Percentiles rank a stretch among this genome's conserved stretches.
Conservation (phyloP, 1,140 invertebrate genomes). For the Cyclargus thomasi region DNA sequence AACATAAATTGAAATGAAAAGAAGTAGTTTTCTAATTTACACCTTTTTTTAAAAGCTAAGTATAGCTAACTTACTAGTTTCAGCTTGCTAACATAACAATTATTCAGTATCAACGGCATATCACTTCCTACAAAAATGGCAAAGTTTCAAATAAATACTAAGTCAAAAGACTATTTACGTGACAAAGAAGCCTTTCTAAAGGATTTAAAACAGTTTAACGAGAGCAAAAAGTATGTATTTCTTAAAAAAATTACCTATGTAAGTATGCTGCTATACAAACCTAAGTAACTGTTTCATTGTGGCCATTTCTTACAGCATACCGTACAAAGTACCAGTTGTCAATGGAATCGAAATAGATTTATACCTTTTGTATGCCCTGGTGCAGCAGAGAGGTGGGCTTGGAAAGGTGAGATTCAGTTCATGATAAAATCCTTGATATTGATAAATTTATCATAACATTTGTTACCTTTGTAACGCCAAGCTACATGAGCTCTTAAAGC, state of each 20-base stretch:
- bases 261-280: neutral
- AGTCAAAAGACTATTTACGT: slow-evolving; percentile 55
- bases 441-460: too few relatives aligned
- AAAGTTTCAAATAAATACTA: slow-evolving; percentile 68
- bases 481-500: too few relatives aligned
- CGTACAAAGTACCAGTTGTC: slow-evolving; percentile 80
- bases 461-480: too few relatives aligned
- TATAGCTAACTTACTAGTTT: neutral
- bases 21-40: neutral
- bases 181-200: slow-evolving; percentile 85
- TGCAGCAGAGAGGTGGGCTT: slow-evolving; percentile 93
- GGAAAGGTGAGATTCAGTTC: slow-evolving; percentile 83
- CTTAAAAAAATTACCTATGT: neutral
- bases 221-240: slow-evolving; percentile 85
- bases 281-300: slow-evolving; percentile 11
- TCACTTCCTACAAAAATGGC: slow-evolving; percentile 46
- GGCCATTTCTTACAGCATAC: slow-evolving; percentile 50
- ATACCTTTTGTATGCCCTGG: slow-evolving; percentile 91
- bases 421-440: too few relatives aligned
- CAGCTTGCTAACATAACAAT: neutral
- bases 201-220: slow-evolving; percentile 89
- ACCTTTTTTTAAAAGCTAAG: neutral
- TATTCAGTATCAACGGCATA: neutral
- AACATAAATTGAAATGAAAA: neutral
- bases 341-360: slow-evolving; percentile 93